These are phyloP conservation scores for Miniopterus natalensis DNA, from an alignment of 2,113 vertebrate genomes.

Conservation along the genomic window DNA sequence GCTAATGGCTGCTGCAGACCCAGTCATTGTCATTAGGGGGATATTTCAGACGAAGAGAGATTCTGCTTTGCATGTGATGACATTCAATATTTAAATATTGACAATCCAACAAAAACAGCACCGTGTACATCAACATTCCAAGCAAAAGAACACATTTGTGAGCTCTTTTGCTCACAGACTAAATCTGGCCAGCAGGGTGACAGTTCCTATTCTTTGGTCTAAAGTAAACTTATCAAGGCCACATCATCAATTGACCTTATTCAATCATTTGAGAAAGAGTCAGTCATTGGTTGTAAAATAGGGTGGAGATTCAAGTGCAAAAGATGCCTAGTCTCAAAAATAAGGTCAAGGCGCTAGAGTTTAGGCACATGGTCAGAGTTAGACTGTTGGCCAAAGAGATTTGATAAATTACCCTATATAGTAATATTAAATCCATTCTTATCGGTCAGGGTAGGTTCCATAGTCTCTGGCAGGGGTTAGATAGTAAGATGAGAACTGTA, in stretches of 20 bases:
- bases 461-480: background rate
- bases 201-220: background rate
- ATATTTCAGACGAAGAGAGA: background rate
- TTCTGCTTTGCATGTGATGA: background rate
- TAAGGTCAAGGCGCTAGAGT: background rate
- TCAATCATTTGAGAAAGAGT: background rate
- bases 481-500: background rate
- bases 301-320: background rate
- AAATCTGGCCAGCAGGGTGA: background rate
- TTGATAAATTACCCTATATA: background rate
- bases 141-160: background rate
- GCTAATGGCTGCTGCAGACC: background rate
- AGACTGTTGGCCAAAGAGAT: background rate
- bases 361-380: background rate
- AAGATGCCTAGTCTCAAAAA: background rate
- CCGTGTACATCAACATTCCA: background rate
- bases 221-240: background rate
- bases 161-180: background rate
- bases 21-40: background rate
- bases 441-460: background rate
- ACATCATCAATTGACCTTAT: background rate
- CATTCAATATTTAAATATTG: background rate
- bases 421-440: background rate
- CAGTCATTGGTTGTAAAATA: background rate
- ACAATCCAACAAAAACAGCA: background rate